phyloP scores from a whole-genome alignment of 2,113 vertebrate genomes.

The Cavia porcellus region DNA sequence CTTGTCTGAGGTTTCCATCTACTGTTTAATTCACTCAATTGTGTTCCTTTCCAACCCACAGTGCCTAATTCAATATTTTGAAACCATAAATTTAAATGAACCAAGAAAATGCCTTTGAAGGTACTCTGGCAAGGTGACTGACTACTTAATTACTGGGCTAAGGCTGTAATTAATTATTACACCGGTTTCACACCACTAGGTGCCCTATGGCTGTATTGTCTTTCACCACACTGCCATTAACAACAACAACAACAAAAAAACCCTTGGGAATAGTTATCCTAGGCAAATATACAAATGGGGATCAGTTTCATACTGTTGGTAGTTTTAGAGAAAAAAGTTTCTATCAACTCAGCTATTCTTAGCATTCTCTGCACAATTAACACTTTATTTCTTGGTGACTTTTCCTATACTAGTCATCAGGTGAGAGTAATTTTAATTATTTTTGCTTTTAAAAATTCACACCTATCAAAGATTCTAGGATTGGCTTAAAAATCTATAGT shows the following conservation, averaged over 20 bases:
- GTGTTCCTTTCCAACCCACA: not conserved
- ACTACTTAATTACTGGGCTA: not conserved
- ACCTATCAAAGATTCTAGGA: not conserved
- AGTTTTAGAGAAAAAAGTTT: slow-evolving; percentile 1
- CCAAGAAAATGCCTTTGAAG: slow-evolving; percentile 62
- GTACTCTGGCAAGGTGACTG: slow-evolving; percentile 48
- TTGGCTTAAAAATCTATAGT: not conserved
- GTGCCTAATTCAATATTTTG: slow-evolving; percentile 60
- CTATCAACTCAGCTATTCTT: not conserved
- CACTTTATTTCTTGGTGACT: slow-evolving; percentile 26
- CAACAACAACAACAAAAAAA: no score
- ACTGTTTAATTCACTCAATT: slow-evolving; percentile 14
- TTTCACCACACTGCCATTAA: slow-evolving; percentile 49
- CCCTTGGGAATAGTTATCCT: not conserved
- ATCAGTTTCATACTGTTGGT: not conserved
- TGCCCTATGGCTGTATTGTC: slow-evolving; percentile 13
- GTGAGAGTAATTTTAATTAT: slow-evolving; percentile 4
- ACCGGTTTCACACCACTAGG: slow-evolving; percentile 11
- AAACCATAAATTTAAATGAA: slow-evolving; percentile 63
- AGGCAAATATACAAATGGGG: slow-evolving; percentile 21
- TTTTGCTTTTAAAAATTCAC: slow-evolving; percentile 58
- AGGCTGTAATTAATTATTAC: slow-evolving; percentile 35
- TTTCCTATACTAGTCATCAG: not conserved
- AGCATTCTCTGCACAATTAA: not conserved
- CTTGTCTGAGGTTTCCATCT: not conserved